Evolutionary conservation across 2,797 vertebrate species (phyloP).

Genomic region (Phrynocephalus guinanensis): DNA sequence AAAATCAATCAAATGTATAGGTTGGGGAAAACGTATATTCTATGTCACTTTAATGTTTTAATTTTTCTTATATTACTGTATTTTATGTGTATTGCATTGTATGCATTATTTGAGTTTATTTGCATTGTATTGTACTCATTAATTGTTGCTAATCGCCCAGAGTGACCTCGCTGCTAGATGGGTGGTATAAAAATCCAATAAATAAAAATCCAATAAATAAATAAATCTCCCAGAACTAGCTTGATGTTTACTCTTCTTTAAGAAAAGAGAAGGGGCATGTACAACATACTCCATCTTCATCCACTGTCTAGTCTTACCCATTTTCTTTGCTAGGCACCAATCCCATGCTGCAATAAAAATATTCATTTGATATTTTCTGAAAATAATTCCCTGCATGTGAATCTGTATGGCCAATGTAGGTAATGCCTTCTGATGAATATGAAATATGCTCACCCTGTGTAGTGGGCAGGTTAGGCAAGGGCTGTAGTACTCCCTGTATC

Average conservation of each 20-base stretch:
- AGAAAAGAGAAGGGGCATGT: background rate
- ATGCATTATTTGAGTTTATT: too few relatives aligned
- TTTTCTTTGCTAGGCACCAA: fast-evolving
- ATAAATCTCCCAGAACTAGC: background rate
- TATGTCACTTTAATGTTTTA: too few relatives aligned
- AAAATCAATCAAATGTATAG: too few relatives aligned
- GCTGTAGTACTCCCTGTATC: too few relatives aligned
- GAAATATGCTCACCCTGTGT: background rate
- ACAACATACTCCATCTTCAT: background rate
- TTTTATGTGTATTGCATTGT: too few relatives aligned
- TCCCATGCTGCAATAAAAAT: background rate
- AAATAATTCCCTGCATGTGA: background rate
- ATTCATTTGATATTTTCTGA: background rate
- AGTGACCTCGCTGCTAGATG: too few relatives aligned
- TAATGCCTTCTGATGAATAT: background rate
- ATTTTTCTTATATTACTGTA: too few relatives aligned
- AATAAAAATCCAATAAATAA: too few relatives aligned
- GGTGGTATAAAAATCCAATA: too few relatives aligned
- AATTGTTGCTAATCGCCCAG: too few relatives aligned
- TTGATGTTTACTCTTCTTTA: background rate
- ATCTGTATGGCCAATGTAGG: background rate
- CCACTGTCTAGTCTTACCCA: background rate
- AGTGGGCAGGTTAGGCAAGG: background rate
- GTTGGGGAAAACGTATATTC: too few relatives aligned
- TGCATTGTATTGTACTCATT: too few relatives aligned